Base-by-base conservation (phyloP, 2,888 invertebrate species). In the Dendrolimus pini region DNA sequence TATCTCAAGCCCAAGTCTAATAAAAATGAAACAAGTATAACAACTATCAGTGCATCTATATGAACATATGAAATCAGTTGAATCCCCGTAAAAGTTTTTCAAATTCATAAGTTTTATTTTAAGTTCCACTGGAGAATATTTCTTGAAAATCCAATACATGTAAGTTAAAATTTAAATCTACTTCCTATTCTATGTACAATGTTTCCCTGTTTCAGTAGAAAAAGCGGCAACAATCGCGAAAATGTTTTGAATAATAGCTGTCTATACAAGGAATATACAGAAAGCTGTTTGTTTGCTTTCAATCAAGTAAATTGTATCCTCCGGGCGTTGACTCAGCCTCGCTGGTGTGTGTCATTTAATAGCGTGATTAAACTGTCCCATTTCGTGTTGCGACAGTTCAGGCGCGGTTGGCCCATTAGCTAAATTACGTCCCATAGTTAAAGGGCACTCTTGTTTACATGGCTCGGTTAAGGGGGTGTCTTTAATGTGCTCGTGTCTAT, bases 241-340 rank as follows among this genome's bases (percentile, higher is more conserved):
- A 30, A 30, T 30, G 30, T 30, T 30, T 30, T 30, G 30, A 30
- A 30, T 30, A 56, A 56, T 56, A 56, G 14, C 10, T 41, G 18
- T 10, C 18, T 12, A 56, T 47, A 10, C n/a, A 7, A 14, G 18
- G 41, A 13, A 56, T 9, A 53, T 41, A 2, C 53, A 14, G 12
- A 56, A 53, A n/a, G 41, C 41, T 54, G 47, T 54, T 54, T 55
- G 53, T 59, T 57, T 59, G 57, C 53, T 42, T 59, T 59, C 55
- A 59, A 57, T 59, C 59, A 57, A 59, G 59, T 59, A 55, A 59
- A 57, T 59, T 53, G 55, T 52, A 42, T 30, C 13, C 30, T 30
- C 41, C 41, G 41, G 41, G 56, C 42, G 55, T 47, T 47, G 47
- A 47, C 47, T 47, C 47, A 9, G 47, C 47, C 47, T 10, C 47